phyloP scores from a whole-genome alignment of 2,113 vertebrate species.

The Lichenostomus cassidix region DNA sequence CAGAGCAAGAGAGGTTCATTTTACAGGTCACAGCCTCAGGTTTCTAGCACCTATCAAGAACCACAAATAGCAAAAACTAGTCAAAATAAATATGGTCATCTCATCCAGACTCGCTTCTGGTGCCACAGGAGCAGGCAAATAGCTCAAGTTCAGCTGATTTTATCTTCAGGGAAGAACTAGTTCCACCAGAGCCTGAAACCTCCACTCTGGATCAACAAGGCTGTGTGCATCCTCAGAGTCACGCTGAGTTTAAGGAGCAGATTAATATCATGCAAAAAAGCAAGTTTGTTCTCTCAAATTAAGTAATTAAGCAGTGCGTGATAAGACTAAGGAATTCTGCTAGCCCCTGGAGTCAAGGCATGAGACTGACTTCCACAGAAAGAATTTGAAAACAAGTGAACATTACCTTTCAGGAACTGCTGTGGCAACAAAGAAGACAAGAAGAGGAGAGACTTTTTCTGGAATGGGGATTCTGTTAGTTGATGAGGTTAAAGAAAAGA shows the following conservation, averaged over 20 bases:
- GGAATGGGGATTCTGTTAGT: background rate
- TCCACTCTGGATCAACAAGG: background rate
- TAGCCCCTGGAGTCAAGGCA: background rate
- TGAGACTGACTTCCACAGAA: background rate
- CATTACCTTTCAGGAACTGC: background rate
- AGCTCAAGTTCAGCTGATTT: constrained; percentile 28
- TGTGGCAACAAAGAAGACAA: background rate
- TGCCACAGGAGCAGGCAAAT: constrained; percentile 21
- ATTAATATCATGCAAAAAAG: constrained; percentile 26
- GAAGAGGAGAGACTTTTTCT: background rate
- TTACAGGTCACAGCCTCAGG: background rate
- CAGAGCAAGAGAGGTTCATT: background rate
- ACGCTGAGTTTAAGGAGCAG: background rate
- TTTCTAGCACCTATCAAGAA: background rate
- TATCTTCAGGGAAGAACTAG: constrained; percentile 12
- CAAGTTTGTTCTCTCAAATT: constrained; percentile 32
- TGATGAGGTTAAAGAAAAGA: background rate
- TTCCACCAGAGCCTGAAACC: constrained; percentile 23
- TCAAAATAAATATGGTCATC: constrained; percentile 3
- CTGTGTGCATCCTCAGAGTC: background rate
- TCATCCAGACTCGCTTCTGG: background rate
- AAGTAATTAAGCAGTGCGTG: background rate
- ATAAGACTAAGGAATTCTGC: constrained; percentile 10
- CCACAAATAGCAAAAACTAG: background rate
- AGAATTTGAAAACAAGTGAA: background rate